These are phyloP conservation scores for Hydrochoerus hydrochaeris DNA, from an alignment of 2,113 vertebrate genomes.

Conservation along the genomic window DNA sequence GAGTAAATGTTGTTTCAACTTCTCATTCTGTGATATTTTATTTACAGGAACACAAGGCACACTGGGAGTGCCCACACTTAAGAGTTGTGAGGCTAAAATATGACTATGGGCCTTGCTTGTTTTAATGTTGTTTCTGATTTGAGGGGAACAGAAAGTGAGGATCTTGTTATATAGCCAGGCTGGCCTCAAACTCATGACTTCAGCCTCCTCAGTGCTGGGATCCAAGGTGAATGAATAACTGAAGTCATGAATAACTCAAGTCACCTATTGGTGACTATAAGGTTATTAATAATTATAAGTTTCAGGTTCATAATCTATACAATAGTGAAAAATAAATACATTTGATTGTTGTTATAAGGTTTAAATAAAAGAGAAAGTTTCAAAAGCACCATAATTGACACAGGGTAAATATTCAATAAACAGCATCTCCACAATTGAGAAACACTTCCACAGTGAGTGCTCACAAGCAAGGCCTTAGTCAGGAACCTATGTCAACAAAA, in stretches of 20 bases:
- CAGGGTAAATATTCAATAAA: neutral
- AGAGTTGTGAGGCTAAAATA: neutral
- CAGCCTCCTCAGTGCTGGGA: neutral
- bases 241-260: neutral
- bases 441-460: neutral
- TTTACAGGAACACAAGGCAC: no score
- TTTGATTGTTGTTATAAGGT: neutral
- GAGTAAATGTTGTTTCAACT: neutral
- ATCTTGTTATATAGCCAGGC: neutral
- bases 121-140: neutral
- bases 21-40: neutral
- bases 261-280: neutral
- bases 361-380: slow-evolving; percentile 10
- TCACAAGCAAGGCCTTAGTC: neutral
- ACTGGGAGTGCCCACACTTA: neutral
- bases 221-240: neutral
- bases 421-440: neutral
- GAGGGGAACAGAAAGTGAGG: neutral
- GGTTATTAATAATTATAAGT: neutral
- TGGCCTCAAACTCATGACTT: neutral
- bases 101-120: neutral
- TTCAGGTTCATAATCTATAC: neutral
- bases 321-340: neutral
- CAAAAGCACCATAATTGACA: neutral
- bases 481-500: neutral